Base-by-base conservation (phyloP, 2,113 vertebrate species). In the Nicator chloris region DNA sequence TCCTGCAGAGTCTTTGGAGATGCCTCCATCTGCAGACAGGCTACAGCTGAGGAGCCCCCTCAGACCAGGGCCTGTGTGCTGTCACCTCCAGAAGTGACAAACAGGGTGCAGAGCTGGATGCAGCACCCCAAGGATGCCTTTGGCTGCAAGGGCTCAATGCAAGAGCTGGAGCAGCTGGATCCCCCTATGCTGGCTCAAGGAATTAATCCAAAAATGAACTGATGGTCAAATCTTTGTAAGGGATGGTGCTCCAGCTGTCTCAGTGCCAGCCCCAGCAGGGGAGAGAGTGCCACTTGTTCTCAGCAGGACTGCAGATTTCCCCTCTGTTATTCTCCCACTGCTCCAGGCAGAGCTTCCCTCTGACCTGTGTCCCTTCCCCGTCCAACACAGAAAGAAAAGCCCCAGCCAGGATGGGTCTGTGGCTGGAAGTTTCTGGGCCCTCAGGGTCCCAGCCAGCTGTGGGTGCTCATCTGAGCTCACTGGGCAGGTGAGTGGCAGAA, bases 401-500 rank as follows among this genome's bases (percentile, higher is more conserved):
- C 24, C 12, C 3, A 3, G 6, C 33, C 3, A 7, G 59, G 44
- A 80, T 20, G 35, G 37, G 5, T 6, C n/a, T 40, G 47, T 22
- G 56, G 28, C 9, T 1, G 4, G n/a, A 9, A n/a, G 27, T 22
- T 65, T 50, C 42, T 4, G 30, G 60, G 23, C 63, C 1, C 1
- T 53, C 9, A 7, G 44, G 19, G 33, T 68, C 44, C 35, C 65
- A 47, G 53, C 37, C 1, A 6, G 35, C 39, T 15, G 31, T 1
- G 1, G 56, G 27, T 57, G 75, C 57, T 0, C 2, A n/a, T 15
- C 30, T 18, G 56, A 53, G 16, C 13, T 76, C n/a, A 33, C 16
- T 0, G 0, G 51, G 26, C 50, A 77, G 54, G 6, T 1, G 42
- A 40, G 60, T 22, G 47, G n/a, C 54, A 86, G 37, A 53, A 53